Evolutionary conservation across 2,113 vertebrate species (phyloP).

Genomic region (Gymnobelideus leadbeateri): DNA sequence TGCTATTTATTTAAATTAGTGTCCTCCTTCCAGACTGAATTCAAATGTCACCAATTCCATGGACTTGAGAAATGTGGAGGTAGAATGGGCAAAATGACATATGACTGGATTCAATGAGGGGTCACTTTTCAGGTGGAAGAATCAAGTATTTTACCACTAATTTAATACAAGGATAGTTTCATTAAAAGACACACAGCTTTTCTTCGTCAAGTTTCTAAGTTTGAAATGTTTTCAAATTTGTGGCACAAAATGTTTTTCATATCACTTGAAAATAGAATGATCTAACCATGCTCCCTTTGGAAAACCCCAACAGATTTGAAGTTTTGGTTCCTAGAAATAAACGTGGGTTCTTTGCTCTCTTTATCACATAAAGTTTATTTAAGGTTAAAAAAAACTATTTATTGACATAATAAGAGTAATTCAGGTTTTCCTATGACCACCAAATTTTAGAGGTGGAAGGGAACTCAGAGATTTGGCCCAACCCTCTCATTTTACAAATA

Average conservation of each 20-base stretch:
- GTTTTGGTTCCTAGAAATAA: slow-evolving; percentile 33
- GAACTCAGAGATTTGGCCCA: neutral
- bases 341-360: slow-evolving; percentile 16
- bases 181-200: neutral
- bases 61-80: neutral
- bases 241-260: neutral
- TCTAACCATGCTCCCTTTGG: neutral
- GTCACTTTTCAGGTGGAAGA: neutral
- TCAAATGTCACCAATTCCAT: neutral
- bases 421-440: neutral
- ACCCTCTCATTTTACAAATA: neutral
- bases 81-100: neutral
- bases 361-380: slow-evolving; percentile 28
- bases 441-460: neutral
- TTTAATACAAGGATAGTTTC: neutral
- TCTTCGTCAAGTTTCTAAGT: neutral
- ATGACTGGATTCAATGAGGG: neutral
- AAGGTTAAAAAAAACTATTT: neutral
- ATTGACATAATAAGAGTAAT: neutral
- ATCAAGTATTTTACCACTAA: neutral
- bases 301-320: slow-evolving; percentile 4
- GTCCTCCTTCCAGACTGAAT: neutral
- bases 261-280: slow-evolving; percentile 12
- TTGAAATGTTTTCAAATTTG: slow-evolving; percentile 5
- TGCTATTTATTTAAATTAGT: neutral